Base-by-base conservation (phyloP, 2,797 vertebrate species). In the Arremon aurantiirostris region DNA sequence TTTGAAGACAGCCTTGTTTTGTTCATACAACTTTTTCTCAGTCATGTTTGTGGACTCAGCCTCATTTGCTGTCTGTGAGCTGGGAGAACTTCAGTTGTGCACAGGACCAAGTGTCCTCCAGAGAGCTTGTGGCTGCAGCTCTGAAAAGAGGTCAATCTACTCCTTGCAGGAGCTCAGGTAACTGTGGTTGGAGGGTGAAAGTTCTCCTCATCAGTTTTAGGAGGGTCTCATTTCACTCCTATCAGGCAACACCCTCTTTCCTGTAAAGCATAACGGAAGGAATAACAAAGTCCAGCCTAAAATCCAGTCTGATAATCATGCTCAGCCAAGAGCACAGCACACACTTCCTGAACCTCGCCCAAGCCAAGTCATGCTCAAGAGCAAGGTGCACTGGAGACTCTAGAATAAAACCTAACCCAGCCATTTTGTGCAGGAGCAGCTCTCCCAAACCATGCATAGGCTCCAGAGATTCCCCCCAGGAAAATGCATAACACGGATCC, bases 401-500 rank as follows among this genome's bases (percentile, higher is more conserved):
- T 6, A 49, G 35, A 49, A 72, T 57, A 47, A 86, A 90, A 44
- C 30, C 37, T 47, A 55, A 55, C 60, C 39, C 42, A 42, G 42
- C 24, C 47, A 41, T 55, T 42, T 69, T 12, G 44, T 15, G 55
- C 0, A 4, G 59, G 27, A 86, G 34, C 49, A 68, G 50, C 41
- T 41, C 57, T 23, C 47, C 55, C 32, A 79, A 61, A 11, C 41
- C 3, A 0, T 6, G 47, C 8, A 4, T 1, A 32, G 39, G n/a
- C 15, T 69, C 23, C 1, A 8, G 44, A 92, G 71, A 13, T 41
- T 41, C 32, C 39, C 6, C 22, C 11, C 1, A 15, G 41, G 21
- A 34, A 66, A 71, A 52, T 0, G 8, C 0, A 0, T 27, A 49
- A 42, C 21, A 30, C 0, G 0, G 44, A 41, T 39, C 26, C 0